A percentile compares a stretch with the other conserved stretches of the same genome.
Conservation (phyloP, 2,888 invertebrate species). For the Caenorhabditis drosophilae region DNA sequence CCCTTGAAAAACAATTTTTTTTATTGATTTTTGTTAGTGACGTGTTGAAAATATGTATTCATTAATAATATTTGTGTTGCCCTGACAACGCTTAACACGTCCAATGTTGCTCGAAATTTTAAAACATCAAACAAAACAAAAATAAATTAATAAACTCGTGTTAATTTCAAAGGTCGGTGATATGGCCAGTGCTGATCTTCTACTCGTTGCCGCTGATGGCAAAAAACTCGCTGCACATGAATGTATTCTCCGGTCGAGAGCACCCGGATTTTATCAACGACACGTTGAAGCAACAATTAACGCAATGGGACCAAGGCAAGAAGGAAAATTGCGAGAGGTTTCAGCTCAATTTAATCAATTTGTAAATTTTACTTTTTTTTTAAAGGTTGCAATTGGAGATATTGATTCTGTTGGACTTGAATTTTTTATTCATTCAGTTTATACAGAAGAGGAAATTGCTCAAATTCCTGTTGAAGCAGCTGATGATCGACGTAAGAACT, state of each 20-base stretch:
- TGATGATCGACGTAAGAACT: constrained; percentile 40
- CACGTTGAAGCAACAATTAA: constrained; percentile 60
- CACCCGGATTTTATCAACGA: constrained; percentile 64
- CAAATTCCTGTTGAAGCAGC: constrained; percentile 29
- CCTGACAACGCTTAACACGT: too few species aligned
- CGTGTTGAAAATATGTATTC: neutral
- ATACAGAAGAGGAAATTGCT: constrained; percentile 65
- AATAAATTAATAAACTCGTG: too few species aligned
- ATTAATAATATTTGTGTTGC: too few species aligned
- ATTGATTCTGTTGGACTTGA: constrained; percentile 62
- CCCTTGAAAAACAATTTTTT: too few species aligned
- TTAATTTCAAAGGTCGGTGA: constrained; percentile 52
- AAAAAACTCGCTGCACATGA: constrained; percentile 62
- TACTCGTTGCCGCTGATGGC: constrained; percentile 63
- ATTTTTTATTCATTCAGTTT: constrained; percentile 65
- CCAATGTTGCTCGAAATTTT: too few species aligned
- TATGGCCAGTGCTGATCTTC: constrained; percentile 56
- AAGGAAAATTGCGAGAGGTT: constrained; percentile 42
- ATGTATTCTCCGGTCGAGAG: constrained; percentile 59
- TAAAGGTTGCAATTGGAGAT: constrained; percentile 62
- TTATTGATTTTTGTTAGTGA: neutral
- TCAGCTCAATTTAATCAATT: neutral
- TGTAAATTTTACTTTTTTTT: constrained; percentile 1
- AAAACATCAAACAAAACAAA: too few species aligned
- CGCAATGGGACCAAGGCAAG: constrained; percentile 48